phyloP scores from a whole-genome alignment of 2,888 invertebrate genomes.

The Petrolisthes cinctipes region DNA sequence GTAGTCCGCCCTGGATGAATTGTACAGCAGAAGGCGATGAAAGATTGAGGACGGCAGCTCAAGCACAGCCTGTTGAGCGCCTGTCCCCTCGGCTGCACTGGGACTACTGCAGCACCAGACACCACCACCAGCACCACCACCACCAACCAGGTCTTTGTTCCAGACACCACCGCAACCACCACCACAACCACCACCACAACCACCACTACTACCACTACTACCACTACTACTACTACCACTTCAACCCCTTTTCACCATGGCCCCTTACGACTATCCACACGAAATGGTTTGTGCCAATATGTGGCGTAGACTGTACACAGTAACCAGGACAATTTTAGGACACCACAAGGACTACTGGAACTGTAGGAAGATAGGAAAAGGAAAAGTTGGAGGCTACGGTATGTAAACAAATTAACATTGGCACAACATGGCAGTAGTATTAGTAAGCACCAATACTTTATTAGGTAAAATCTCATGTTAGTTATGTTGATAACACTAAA shows the following conservation, averaged over 20 bases:
- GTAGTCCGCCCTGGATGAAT: slow-evolving; percentile 44
- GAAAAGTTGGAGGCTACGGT: too few species aligned
- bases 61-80: slow-evolving; percentile 41
- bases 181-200: neutral
- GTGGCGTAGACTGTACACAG: too few species aligned
- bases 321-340: too few species aligned
- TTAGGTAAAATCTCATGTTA: too few species aligned
- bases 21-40: slow-evolving; percentile 37
- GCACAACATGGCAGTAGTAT: too few species aligned
- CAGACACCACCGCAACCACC: neutral
- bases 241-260: neutral
- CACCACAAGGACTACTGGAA: too few species aligned
- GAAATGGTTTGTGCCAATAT: neutral
- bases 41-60: slow-evolving; percentile 42
- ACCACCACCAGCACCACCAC: neutral
- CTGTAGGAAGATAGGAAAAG: too few species aligned
- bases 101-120: neutral
- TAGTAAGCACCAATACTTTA: too few species aligned
- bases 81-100: slow-evolving; percentile 14
- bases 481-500: too few species aligned
- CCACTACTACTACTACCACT: neutral
- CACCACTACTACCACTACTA: neutral
- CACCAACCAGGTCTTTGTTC: neutral
- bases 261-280: neutral
- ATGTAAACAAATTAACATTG: too few species aligned